phyloP scores from a whole-genome alignment of 1,140 invertebrate genomes.

The Drosophila subpulchrella region DNA sequence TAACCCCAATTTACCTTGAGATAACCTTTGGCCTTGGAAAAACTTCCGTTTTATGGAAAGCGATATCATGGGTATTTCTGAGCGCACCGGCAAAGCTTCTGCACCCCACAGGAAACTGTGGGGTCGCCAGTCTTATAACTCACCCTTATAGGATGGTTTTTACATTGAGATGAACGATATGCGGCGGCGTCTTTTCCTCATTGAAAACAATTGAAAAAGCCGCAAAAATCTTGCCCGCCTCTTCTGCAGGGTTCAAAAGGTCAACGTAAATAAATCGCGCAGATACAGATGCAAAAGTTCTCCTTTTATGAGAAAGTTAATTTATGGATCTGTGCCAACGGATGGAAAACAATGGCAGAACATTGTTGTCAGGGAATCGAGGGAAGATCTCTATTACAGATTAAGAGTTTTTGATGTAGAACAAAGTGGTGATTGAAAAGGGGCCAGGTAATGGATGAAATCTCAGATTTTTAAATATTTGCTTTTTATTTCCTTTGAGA shows the following conservation, averaged over 20 bases:
- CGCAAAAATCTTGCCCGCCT: slow-evolving; percentile 21
- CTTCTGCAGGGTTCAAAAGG: slow-evolving; percentile 46
- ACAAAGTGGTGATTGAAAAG: too few relatives aligned
- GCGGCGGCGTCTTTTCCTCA: slow-evolving; percentile 20
- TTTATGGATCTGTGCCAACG: slow-evolving; percentile 16
- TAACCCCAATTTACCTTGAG: background rate
- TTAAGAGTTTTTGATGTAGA: too few relatives aligned
- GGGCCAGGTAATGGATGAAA: background rate
- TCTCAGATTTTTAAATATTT: background rate
- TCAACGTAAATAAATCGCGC: slow-evolving; percentile 22
- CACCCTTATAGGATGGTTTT: slow-evolving; percentile 42
- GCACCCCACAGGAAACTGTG: slow-evolving; percentile 13
- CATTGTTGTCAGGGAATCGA: slow-evolving; percentile 34
- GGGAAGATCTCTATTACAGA: too few relatives aligned
- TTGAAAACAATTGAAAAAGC: slow-evolving; percentile 43
- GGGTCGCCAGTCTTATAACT: slow-evolving; percentile 23
- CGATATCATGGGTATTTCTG: background rate
- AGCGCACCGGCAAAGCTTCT: slow-evolving; percentile 1
- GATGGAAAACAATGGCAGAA: slow-evolving; percentile 41
- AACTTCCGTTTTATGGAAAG: background rate
- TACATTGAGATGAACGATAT: slow-evolving; percentile 9
- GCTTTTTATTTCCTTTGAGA: background rate
- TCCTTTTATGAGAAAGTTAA: slow-evolving; percentile 17
- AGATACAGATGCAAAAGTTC: slow-evolving; percentile 9
- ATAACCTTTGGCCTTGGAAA: slow-evolving; percentile 13